A percentile compares a stretch with the other conserved stretches of the same genome.
Evolutionary conservation across 2,113 vertebrate species (phyloP).

Genomic region (Xiphias gladius): DNA sequence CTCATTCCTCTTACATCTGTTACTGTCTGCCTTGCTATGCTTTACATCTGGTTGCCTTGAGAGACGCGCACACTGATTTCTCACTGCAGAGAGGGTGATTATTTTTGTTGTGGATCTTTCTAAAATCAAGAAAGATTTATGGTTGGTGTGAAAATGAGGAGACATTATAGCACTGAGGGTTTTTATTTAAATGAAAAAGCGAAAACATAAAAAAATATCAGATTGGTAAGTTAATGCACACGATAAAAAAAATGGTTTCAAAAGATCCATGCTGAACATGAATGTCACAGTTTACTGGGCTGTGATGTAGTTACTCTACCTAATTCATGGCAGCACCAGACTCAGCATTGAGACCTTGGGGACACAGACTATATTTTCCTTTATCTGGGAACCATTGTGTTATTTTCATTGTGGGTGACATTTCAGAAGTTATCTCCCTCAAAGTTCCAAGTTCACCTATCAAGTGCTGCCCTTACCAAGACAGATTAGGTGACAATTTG

Average conservation of each 20-base stretch:
- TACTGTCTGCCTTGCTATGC: conserved; percentile 14
- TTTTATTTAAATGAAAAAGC: neutral
- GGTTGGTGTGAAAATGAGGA: conserved; percentile 10
- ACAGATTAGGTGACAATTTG: conserved; percentile 79
- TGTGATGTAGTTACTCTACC: conserved; percentile 28
- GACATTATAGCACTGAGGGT: neutral
- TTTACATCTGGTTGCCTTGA: conserved; percentile 11
- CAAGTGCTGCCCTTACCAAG: conserved; percentile 65
- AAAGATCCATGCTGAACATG: neutral
- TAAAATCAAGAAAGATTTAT: conserved; percentile 2
- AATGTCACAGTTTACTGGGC: conserved; percentile 12
- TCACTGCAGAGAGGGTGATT: conserved; percentile 15
- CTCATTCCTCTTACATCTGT: conserved; percentile 45
- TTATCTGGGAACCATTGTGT: conserved; percentile 52
- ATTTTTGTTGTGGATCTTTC: conserved; percentile 8
- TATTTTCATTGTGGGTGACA: conserved; percentile 77
- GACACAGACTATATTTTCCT: conserved; percentile 49
- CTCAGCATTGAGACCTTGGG: conserved; percentile 6
- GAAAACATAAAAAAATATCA: neutral
- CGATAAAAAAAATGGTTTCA: conserved; percentile 6
- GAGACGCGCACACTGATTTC: conserved; percentile 10
- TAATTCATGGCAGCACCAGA: conserved; percentile 30
- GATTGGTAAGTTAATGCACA: conserved; percentile 8
- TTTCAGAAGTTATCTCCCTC: conserved; percentile 81
- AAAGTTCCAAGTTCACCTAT: conserved; percentile 80